phyloP scores from a whole-genome alignment of 2,888 invertebrate genomes.

The Leptopilina syphax region DNA sequence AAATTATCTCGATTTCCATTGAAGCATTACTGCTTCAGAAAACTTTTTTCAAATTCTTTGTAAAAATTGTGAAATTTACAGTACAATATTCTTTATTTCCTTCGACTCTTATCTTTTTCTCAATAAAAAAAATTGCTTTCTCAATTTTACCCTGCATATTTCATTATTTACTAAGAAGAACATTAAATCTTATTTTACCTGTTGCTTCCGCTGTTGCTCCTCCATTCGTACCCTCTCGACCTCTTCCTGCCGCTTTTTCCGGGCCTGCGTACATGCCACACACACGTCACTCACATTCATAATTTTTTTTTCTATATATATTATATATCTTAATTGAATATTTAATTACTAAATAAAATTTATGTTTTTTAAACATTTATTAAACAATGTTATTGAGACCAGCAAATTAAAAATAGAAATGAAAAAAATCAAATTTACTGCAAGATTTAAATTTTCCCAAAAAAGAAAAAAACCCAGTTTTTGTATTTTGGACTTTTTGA shows the following conservation, averaged over 20 bases:
- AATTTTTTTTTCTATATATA: constrained; percentile 47
- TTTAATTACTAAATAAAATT: background rate
- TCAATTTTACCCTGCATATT: constrained; percentile 39
- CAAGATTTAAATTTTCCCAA: background rate
- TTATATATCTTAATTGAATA: no score
- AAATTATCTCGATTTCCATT: no score
- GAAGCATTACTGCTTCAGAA: no score
- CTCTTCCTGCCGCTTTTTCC: constrained; percentile 91
- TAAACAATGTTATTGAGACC: background rate
- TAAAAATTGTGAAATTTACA: background rate
- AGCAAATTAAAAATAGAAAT: background rate
- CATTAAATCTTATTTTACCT: constrained; percentile 79
- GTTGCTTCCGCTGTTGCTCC: constrained; percentile 90
- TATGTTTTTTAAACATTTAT: constrained; percentile 2
- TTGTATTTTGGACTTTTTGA: background rate
- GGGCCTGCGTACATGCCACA: constrained; percentile 83
- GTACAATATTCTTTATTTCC: background rate
- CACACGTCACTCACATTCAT: constrained; percentile 70
- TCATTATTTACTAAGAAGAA: constrained; percentile 42
- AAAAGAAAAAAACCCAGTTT: background rate
- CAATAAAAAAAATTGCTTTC: background rate
- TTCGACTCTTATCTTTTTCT: background rate
- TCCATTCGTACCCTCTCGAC: constrained; percentile 89
- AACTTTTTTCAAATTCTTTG: no score
- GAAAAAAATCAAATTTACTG: background rate